Conservation (phyloP, 2,888 invertebrate genomes). For the Pharmacophagus antenor region DNA sequence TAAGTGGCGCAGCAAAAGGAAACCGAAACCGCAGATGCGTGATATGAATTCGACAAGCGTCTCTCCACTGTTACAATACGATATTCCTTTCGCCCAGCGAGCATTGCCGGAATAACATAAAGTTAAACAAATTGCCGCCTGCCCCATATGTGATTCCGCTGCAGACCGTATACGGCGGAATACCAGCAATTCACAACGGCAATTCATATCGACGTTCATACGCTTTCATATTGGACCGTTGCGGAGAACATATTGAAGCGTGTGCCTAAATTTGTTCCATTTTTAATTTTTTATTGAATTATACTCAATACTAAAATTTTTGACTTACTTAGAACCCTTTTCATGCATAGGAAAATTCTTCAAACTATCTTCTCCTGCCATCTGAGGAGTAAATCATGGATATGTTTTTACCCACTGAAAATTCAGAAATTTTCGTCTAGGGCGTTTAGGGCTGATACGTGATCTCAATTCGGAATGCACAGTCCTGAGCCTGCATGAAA, state of each 20-base stretch:
- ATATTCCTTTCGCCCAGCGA: conserved; percentile 1
- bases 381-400: too few relatives aligned
- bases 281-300: neutral
- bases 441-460: too few relatives aligned
- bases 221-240: neutral
- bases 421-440: too few relatives aligned
- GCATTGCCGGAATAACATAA: conserved; percentile 3
- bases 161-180: neutral
- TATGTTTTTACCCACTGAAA: too few relatives aligned
- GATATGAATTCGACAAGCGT: conserved; percentile 5
- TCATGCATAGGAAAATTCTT: too few relatives aligned
- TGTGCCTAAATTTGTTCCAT: neutral
- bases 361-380: too few relatives aligned
- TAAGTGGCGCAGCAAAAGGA: neutral
- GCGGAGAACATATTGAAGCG: neutral
- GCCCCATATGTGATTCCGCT: conserved; percentile 10
- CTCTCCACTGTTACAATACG: neutral
- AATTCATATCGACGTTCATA: neutral
- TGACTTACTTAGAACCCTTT: too few relatives aligned
- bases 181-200: neutral
- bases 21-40: neutral
- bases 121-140: conserved; percentile 7
- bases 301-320: too few relatives aligned
- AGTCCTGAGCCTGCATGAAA: too few relatives aligned
- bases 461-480: too few relatives aligned